Conservation (phyloP, 2,113 vertebrate genomes). For the Sylvietta virens region DNA sequence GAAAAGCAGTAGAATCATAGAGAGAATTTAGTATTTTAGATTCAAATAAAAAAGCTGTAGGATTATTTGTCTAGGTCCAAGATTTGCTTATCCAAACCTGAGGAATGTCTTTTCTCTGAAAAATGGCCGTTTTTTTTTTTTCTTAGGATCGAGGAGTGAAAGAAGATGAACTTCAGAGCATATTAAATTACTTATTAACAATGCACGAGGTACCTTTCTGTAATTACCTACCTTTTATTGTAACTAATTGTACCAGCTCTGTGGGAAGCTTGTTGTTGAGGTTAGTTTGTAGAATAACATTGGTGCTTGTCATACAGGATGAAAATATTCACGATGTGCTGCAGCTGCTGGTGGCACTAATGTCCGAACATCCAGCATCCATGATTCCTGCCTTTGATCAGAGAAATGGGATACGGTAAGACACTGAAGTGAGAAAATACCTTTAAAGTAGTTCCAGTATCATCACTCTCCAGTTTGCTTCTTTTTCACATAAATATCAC, state of each 20-base stretch:
- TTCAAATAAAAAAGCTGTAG: not conserved
- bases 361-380: conserved; percentile 96
- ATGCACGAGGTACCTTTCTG: conserved; percentile 92
- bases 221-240: conserved; percentile 24
- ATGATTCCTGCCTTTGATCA: conserved; percentile 99
- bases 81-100: not conserved
- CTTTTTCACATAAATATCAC: not conserved
- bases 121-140: not conserved
- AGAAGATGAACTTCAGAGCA: conserved; percentile 96
- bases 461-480: not conserved
- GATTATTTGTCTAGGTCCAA: not conserved
- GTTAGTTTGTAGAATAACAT: conserved; percentile 42
- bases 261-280: not conserved
- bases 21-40: not conserved
- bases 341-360: conserved; percentile 94
- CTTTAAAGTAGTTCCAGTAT: not conserved
- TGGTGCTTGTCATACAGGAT: conserved; percentile 77
- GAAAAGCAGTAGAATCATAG: not conserved
- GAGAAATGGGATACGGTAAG: conserved; percentile 96
- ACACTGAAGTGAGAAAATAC: conserved; percentile 6
- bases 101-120: not conserved
- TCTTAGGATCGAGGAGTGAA: conserved; percentile 94
- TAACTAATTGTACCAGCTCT: not conserved
- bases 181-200: conserved; percentile 94
- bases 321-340: conserved; percentile 97